Conservation (phyloP, 2,797 vertebrate species). For the Tamandua tetradactyla region DNA sequence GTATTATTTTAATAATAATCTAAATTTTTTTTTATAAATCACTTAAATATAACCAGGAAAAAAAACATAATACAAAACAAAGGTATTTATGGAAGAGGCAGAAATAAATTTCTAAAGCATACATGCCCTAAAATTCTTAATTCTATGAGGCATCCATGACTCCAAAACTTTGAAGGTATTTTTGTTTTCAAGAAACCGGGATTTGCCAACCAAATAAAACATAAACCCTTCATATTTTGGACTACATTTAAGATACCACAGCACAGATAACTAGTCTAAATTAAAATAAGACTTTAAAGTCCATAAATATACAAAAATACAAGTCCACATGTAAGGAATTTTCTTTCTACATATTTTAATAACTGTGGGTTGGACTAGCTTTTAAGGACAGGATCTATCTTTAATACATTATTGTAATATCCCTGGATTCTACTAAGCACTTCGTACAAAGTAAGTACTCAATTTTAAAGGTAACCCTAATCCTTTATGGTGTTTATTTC, state of each 20-base stretch:
- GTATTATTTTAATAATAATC: background rate
- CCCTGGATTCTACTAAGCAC: background rate
- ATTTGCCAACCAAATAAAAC: slow-evolving; percentile 1
- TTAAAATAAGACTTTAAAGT: slow-evolving; percentile 49
- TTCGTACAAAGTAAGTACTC: background rate
- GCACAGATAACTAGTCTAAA: slow-evolving; percentile 57
- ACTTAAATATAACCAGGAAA: background rate
- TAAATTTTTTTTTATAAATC: background rate
- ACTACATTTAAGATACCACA: slow-evolving; percentile 71
- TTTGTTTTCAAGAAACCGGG: slow-evolving; percentile 15
- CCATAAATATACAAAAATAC: background rate
- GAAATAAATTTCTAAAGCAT: slow-evolving; percentile 9
- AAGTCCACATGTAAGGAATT: slow-evolving; percentile 37
- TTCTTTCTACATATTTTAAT: slow-evolving; percentile 29
- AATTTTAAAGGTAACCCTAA: background rate
- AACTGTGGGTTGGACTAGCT: background rate
- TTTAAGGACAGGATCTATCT: background rate
- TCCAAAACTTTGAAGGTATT: background rate
- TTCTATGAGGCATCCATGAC: background rate
- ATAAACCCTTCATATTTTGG: slow-evolving; percentile 56
- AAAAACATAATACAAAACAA: background rate
- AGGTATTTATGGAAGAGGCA: background rate
- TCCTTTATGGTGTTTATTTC: background rate
- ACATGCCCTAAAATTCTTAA: background rate
- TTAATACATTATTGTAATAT: background rate